These are phyloP conservation scores for Parascotia fuliginaria DNA, from an alignment of 2,888 invertebrate species.

Conservation along the genomic window DNA sequence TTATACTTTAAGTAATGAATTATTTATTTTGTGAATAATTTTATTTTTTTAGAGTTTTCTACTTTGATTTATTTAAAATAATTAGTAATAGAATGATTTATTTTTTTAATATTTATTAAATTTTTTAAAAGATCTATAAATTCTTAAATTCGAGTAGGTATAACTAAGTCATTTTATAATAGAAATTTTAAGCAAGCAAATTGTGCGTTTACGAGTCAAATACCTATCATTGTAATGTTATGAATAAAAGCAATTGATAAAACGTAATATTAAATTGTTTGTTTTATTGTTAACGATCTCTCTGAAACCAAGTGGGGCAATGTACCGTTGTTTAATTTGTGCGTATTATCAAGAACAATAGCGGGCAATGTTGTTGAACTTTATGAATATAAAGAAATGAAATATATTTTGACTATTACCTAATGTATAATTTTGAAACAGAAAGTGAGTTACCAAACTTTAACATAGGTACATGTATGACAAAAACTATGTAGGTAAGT, in stretches of 20 bases:
- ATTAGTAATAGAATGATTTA: too few species aligned
- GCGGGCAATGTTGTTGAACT: not conserved
- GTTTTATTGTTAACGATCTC: conserved; percentile 56
- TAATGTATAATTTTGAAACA: too few species aligned
- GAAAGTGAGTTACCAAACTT: not conserved
- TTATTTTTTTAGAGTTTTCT: not conserved
- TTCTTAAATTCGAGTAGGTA: conserved; percentile 13
- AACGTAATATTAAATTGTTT: conserved; percentile 67
- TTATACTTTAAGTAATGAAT: conserved; percentile 7
- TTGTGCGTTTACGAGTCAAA: conserved; percentile 53
- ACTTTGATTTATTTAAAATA: not conserved
- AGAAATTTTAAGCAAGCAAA: conserved; percentile 42
- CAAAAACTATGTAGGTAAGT: too few species aligned
- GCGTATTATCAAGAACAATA: not conserved
- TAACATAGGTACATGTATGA: too few species aligned
- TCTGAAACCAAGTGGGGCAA: not conserved
- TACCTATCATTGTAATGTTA: conserved; percentile 75
- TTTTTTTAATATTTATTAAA: conserved; percentile 16
- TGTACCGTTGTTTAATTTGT: not conserved
- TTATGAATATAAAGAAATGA: not conserved
- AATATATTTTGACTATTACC: not conserved
- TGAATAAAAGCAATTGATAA: conserved; percentile 80
- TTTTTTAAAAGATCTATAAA: conserved; percentile 9
- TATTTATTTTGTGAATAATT: conserved; percentile 10
- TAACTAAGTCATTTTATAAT: conserved; percentile 38